These are phyloP conservation scores for Scyliorhinus canicula DNA, from an alignment of 2,797 vertebrate genomes.

Conservation along the genomic window DNA sequence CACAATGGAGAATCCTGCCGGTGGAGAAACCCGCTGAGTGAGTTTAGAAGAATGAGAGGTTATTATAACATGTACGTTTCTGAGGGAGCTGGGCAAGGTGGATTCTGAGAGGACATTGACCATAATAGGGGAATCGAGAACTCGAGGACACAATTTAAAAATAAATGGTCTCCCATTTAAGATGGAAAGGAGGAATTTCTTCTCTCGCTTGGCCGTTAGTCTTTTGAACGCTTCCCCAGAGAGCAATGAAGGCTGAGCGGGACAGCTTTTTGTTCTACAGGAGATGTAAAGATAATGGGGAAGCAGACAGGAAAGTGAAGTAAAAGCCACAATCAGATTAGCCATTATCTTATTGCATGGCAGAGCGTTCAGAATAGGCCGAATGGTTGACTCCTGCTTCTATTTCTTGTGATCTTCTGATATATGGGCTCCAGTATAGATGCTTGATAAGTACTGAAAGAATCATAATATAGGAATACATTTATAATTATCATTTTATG, in stretches of 20 bases:
- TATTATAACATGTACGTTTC: background rate
- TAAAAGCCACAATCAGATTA: background rate
- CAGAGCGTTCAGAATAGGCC: background rate
- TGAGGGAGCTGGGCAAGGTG: background rate
- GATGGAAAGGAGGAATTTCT: background rate
- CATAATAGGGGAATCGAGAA: background rate
- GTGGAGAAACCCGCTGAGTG: too few species aligned
- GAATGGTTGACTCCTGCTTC: too few species aligned
- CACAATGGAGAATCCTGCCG: too few species aligned
- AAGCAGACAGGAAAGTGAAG: background rate
- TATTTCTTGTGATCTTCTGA: background rate
- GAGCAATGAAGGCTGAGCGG: background rate
- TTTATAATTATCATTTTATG: background rate
- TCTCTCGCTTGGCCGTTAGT: background rate
- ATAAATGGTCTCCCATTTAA: background rate
- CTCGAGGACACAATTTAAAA: background rate
- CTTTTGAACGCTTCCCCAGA: background rate
- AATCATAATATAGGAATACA: background rate
- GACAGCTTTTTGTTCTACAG: background rate
- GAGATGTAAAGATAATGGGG: background rate
- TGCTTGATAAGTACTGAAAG: background rate
- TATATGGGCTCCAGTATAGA: background rate
- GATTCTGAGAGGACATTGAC: background rate
- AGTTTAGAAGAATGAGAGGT: too few species aligned
- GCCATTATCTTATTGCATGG: background rate